Evolutionary conservation across 2,113 vertebrate species (phyloP), one percentile per base, ranked within the genome.

Genomic region (Sceloporus tristichus): DNA sequence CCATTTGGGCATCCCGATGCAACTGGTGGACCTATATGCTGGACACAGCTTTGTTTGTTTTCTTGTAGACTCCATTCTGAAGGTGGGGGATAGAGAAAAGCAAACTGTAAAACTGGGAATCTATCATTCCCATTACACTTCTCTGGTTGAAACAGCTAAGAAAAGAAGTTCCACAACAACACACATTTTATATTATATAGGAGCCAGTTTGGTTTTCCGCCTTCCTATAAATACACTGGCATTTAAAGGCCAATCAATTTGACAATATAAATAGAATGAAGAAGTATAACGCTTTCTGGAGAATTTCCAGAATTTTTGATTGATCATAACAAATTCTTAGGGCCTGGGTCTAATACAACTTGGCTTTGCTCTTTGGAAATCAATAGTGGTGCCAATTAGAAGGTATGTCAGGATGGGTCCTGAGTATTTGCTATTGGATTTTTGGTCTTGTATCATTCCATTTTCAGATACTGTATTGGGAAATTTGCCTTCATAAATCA

Each of bases 301-400:
- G 74, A 68, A 62, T 90, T 90, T 94, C 90, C 92, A 94, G 90
- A 85, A 9, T 19, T 78, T 82, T 48, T n/a, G 85, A 82, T 92
- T 70, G 88, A 90, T 93, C 88, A 87, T 0, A 0, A 80, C 78
- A 85, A 92, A 90, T 86, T 90, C 79, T 79, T 86, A 40, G 65
- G 65, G 74, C 87, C 90, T 11, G 91, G 78, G 89, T 86, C 38
- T 92, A 85, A 86, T 78, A 13, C 76, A 75, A 88, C 91, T 48
- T 71, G 87, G 87, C 86, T 89, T 48, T 70, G 92, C 85, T 88
- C 85, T 85, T 80, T 93, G 87, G 84, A 93, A 94, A 93, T 93
- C 91, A 89, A 92, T 90, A 78, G 29, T 68, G 75, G 9, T 0
- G 0, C 87, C 76, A 85, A 83, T 85, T 85, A 88, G n/a, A 75